These are phyloP conservation scores for Rhagologus leucostigma DNA, from an alignment of 2,113 vertebrate species.

Conservation along the genomic window DNA sequence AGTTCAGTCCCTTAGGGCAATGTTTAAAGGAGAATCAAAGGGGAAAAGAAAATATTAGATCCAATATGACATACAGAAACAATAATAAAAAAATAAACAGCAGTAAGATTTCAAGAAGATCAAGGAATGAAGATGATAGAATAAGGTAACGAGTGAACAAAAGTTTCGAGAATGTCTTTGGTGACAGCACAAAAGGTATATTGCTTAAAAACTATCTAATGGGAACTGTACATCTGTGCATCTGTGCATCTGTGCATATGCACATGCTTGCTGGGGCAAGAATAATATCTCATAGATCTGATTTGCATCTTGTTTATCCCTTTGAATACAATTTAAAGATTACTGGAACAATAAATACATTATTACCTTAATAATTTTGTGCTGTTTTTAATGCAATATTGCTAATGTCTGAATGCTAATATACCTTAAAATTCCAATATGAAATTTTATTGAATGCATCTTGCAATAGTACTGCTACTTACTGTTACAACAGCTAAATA, in stretches of 20 bases:
- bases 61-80: neutral
- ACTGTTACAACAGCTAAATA: neutral
- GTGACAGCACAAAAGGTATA: neutral
- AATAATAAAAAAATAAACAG: neutral
- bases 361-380: neutral
- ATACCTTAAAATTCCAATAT: neutral
- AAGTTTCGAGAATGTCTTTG: neutral
- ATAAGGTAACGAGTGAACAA: neutral
- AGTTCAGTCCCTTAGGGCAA: neutral
- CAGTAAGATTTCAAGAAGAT: neutral
- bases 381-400: neutral
- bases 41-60: neutral
- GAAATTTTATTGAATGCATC: neutral
- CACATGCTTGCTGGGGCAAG: neutral
- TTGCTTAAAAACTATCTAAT: neutral
- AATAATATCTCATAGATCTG: neutral
- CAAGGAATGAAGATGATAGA: neutral
- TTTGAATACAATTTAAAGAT: neutral
- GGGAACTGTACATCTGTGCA: neutral
- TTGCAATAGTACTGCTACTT: neutral
- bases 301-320: neutral
- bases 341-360: neutral
- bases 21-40: neutral
- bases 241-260: neutral
- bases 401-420: neutral